These are phyloP conservation scores for Danaus plexippus DNA, from an alignment of 1,140 invertebrate species.

Conservation along the genomic window DNA sequence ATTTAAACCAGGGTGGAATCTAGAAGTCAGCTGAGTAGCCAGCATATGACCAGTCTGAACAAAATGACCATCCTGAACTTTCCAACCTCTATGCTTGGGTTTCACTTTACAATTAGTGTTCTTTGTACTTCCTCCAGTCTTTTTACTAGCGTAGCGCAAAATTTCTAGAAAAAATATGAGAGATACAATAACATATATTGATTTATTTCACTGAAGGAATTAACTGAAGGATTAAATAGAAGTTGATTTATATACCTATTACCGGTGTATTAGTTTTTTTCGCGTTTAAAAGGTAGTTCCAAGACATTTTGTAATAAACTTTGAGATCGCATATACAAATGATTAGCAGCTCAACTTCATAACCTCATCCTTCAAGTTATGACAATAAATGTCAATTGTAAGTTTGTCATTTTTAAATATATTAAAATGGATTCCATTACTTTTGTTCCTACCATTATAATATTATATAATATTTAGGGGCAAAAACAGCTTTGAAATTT, in stretches of 20 bases:
- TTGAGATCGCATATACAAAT: too few relatives aligned
- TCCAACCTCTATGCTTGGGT: conserved; percentile 82
- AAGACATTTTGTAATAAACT: conserved; percentile 9
- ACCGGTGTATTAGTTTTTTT: conserved; percentile 14
- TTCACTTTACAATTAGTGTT: conserved; percentile 75
- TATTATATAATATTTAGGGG: too few relatives aligned
- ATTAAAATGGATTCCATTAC: too few relatives aligned
- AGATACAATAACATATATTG: background rate
- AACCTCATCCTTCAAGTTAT: too few relatives aligned
- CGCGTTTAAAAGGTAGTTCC: conserved; percentile 15
- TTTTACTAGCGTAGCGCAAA: conserved; percentile 79
- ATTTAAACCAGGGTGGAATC: conserved; percentile 87
- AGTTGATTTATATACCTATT: conserved; percentile 16
- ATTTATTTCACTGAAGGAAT: too few relatives aligned
- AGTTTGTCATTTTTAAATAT: too few relatives aligned
- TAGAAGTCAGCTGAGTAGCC: conserved; percentile 76
- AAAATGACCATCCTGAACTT: conserved; percentile 76
- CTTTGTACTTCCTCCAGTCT: conserved; percentile 76
- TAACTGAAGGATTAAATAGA: background rate
- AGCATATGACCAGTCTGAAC: conserved; percentile 79
- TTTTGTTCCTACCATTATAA: too few relatives aligned
- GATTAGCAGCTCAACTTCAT: too few relatives aligned
- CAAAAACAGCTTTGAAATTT: too few relatives aligned
- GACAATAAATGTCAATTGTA: too few relatives aligned
- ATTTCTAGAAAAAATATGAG: conserved; percentile 37